Percentiles rank a stretch among this genome's conserved stretches.
Evolutionary conservation across 2,888 invertebrate genomes (phyloP).

Genomic region (Yponomeuta plumbellus): DNA sequence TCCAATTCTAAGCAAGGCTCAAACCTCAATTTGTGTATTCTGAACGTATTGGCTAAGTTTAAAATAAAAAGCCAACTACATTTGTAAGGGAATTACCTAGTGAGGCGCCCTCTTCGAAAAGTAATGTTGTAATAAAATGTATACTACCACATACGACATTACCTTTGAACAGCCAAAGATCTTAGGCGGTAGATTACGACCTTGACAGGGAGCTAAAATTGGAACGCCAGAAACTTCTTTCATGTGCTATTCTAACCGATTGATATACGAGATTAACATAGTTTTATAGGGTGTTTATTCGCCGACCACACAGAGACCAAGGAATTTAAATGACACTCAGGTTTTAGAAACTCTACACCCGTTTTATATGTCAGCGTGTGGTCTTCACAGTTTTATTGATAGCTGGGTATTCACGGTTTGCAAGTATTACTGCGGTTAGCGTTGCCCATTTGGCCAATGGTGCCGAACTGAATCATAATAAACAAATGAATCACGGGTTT

Average conservation of each 20-base stretch:
- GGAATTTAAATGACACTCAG: neutral
- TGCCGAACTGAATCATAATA: slow-evolving; percentile 12
- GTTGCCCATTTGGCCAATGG: neutral
- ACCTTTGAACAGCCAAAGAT: neutral
- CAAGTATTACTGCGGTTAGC: neutral
- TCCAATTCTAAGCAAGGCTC: too few species aligned
- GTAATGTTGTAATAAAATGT: too few species aligned
- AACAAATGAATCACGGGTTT: slow-evolving; percentile 12
- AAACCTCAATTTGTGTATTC: too few species aligned
- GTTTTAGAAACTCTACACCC: neutral
- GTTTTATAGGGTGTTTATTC: neutral
- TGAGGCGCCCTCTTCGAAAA: too few species aligned
- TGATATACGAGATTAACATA: neutral
- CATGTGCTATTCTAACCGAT: slow-evolving; percentile 1
- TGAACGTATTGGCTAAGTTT: too few species aligned
- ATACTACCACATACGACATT: too few species aligned
- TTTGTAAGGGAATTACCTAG: too few species aligned
- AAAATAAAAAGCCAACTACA: too few species aligned
- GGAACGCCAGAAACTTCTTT: neutral
- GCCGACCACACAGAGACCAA: slow-evolving; percentile 1
- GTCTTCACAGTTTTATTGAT: neutral
- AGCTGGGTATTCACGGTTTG: slow-evolving; percentile 2
- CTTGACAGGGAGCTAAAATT: neutral
- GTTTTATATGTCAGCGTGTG: neutral
- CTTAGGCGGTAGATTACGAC: neutral